Conservation (phyloP, 2,797 vertebrate genomes). For the Podarcis siculus region DNA sequence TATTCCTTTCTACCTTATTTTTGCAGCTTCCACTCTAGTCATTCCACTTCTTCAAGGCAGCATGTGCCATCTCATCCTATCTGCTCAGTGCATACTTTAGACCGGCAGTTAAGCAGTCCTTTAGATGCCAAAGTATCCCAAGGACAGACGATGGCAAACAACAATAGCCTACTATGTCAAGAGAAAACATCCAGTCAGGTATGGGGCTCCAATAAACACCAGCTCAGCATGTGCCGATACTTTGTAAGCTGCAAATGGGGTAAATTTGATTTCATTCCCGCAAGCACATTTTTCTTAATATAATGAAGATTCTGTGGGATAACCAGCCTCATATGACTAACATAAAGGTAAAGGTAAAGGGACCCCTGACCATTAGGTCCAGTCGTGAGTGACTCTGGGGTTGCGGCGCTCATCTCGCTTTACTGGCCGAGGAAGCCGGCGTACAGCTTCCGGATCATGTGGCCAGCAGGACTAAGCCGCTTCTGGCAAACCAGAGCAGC, state of each 20-base stretch:
- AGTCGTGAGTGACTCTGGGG: no score
- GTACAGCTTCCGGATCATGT: no score
- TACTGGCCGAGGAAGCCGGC: no score
- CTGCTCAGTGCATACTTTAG: background rate
- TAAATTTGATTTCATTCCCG: background rate
- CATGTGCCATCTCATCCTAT: background rate
- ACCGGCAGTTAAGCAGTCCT: background rate
- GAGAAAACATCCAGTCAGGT: slow-evolving; percentile 55
- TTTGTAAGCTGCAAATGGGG: background rate
- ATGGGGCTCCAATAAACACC: background rate
- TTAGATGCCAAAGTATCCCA: background rate
- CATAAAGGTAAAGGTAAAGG: no score
- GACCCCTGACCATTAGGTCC: no score
- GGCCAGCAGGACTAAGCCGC: no score
- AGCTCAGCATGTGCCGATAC: background rate
- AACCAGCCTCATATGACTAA: no score
- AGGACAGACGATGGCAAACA: slow-evolving; percentile 17
- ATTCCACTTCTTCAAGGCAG: slow-evolving; percentile 21
- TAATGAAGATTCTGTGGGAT: background rate
- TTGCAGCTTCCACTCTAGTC: slow-evolving; percentile 20
- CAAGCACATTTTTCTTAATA: background rate
- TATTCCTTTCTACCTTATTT: slow-evolving; percentile 1
- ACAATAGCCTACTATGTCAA: slow-evolving; percentile 13
- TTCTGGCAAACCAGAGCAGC: no score
- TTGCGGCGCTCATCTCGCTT: no score